phyloP scores from a whole-genome alignment of 2,113 vertebrate genomes.

The Speoplatyrhinus poulsoni region DNA sequence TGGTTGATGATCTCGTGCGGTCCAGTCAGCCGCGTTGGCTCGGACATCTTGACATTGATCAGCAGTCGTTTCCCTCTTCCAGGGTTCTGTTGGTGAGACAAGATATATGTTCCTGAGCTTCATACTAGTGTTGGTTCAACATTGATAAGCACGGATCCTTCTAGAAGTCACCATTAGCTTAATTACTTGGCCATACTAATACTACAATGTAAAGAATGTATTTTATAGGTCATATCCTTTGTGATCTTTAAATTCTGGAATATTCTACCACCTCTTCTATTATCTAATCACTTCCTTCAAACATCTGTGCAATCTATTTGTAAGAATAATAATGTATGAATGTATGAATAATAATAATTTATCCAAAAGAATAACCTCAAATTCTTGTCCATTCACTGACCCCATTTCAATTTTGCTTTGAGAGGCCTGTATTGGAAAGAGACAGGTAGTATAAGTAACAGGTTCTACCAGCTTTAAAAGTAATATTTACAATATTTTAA shows the following conservation, averaged over 20 bases:
- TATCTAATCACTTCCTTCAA: neutral
- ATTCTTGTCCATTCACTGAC: neutral
- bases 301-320: no score
- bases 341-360: neutral
- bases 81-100: constrained; percentile 23
- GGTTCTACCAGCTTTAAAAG: neutral
- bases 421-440: neutral
- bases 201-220: neutral
- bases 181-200: neutral
- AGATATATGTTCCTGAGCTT: constrained; percentile 17
- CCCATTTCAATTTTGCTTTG: neutral
- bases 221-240: no score
- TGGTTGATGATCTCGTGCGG: constrained; percentile 60
- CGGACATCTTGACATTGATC: constrained; percentile 42
- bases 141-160: neutral
- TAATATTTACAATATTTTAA: no score
- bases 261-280: neutral
- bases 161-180: neutral
- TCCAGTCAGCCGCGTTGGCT: constrained; percentile 47
- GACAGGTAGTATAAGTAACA: neutral
- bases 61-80: constrained; percentile 26
- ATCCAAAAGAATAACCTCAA: neutral
- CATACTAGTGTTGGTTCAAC: neutral
- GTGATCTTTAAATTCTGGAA: no score
- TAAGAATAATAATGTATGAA: no score